Evolutionary conservation across 2,113 vertebrate genomes (phyloP).

Genomic region (Emydocephalus ijimae): DNA sequence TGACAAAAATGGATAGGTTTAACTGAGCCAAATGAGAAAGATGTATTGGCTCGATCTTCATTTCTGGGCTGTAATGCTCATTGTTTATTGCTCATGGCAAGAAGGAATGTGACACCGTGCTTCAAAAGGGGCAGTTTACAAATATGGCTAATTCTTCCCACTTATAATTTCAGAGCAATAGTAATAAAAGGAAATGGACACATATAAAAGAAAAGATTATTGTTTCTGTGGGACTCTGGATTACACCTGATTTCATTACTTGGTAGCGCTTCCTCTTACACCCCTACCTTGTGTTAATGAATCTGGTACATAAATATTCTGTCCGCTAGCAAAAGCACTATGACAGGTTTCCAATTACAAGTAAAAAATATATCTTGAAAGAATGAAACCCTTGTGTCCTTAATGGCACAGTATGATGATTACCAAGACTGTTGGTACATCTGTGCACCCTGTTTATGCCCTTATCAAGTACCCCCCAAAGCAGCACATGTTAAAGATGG

Average conservation of each 20-base stretch:
- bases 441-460: constrained; percentile 54
- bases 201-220: constrained; percentile 31
- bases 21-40: constrained; percentile 50
- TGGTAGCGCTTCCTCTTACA: background rate
- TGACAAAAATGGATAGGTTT: constrained; percentile 62
- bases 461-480: constrained; percentile 48
- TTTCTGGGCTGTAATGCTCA: constrained; percentile 26
- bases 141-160: constrained; percentile 41
- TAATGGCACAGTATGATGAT: constrained; percentile 53
- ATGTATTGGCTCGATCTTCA: constrained; percentile 16
- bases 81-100: constrained; percentile 28
- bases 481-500: constrained; percentile 31
- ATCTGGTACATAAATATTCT: constrained; percentile 53
- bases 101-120: constrained; percentile 12
- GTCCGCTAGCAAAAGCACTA: constrained; percentile 43
- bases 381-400: constrained; percentile 60
- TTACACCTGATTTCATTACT: constrained; percentile 42
- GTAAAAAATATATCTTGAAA: constrained; percentile 55
- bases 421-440: constrained; percentile 55
- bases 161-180: constrained; percentile 45
- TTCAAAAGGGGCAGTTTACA: constrained; percentile 46
- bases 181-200: constrained; percentile 45
- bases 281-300: constrained; percentile 18
- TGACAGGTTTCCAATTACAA: constrained; percentile 58
- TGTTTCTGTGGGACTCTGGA: constrained; percentile 17